Percentiles rank a stretch among this genome's conserved stretches.
Conservation (phyloP, 2,113 vertebrate species). For the Tinamus guttatus region DNA sequence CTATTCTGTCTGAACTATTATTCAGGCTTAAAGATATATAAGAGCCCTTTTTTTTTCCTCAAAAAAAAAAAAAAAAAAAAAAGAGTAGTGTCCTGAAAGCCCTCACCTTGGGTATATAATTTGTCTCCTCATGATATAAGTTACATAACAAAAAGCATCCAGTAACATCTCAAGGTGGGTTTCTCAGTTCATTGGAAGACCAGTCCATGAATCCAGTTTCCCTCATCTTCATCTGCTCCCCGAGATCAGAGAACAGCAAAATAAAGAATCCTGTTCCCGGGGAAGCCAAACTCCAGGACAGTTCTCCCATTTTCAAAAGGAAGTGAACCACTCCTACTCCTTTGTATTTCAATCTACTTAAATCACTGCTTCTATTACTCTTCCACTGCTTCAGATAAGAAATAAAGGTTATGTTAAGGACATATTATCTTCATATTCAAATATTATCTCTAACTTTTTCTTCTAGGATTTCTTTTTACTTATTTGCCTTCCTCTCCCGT, state of each 20-base stretch:
- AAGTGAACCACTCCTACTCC: background rate
- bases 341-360: background rate
- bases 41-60: background rate
- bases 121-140: background rate
- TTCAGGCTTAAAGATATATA: background rate
- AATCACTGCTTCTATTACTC: background rate
- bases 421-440: background rate
- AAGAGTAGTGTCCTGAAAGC: background rate
- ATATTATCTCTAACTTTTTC: background rate
- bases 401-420: background rate
- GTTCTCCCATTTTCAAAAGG: background rate
- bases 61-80: fast-evolving
- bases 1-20: constrained; percentile 2
- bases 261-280: background rate
- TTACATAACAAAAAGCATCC: background rate
- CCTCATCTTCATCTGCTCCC: background rate
- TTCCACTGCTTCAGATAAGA: background rate
- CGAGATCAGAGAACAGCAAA: background rate
- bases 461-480: background rate
- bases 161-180: background rate
- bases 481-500: background rate
- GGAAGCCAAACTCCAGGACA: background rate
- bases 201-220: background rate
- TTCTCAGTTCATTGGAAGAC: background rate
- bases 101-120: background rate